Evolutionary conservation across 2,888 invertebrate species (phyloP), one percentile per base, ranked within the genome.

Genomic region (Nymphalis urticae): DNA sequence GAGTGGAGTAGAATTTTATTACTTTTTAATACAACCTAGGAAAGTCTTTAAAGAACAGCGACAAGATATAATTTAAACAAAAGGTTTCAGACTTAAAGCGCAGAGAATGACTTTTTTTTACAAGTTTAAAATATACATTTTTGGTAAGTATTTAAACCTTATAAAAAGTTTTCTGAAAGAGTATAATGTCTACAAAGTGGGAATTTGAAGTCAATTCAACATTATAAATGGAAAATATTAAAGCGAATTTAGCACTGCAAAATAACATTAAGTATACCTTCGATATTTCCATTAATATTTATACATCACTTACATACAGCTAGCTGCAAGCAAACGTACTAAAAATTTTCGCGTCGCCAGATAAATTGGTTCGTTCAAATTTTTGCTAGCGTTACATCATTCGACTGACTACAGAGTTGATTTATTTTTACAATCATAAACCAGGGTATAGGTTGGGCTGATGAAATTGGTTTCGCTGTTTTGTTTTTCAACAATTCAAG

Each of bases 301-400:
- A 68, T 51, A 62, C 50, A 71, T 63, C 66, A 67, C 71, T 47
- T 60, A 64, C 64, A 59, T 67, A 69, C 27, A 61, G 65, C 70
- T 71, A 61, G 65, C 70, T 71, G 48, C 66, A 71, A 66, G 61
- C 16, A 66, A 68, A 60, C n/a, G 58, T 51, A 60, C 62, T 63
- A 68, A 63, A 72, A 66, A 63, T 64, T 63, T 71, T 69, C 64
- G 62, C 63, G 62, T 72, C 74, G 72, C 63, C 70, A 62, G 74
- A 74, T 75, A 74, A 76, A 75, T 76, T 73, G 73, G 72, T 70
- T 56, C 64, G 67, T 69, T 62, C 59, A 62, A 73, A 70, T 76
- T 73, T 73, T 74, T 62, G 32, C 60, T 59, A 59, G 36, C 62
- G 68, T 62, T 66, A 60, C 65, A 64, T 68, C 69, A 70, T 53